Percentiles rank a stretch among this genome's conserved stretches.
Conservation (phyloP, 2,888 invertebrate species). For the Cartodere bifasciata region DNA sequence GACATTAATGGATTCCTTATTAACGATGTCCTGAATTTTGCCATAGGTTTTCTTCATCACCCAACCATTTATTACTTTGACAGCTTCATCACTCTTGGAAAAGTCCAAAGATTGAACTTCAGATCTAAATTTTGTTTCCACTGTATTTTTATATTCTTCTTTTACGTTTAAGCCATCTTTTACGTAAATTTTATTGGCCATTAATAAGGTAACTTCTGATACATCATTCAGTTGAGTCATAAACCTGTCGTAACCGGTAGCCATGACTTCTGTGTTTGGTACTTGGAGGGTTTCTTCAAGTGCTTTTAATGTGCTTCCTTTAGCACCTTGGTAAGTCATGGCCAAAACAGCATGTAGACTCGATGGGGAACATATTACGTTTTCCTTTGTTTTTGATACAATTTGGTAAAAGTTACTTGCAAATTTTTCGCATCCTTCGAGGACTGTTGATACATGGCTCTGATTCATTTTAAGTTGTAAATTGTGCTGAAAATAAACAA, state of each 20-base stretch:
- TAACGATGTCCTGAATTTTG: slow-evolving; percentile 67
- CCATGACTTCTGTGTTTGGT: slow-evolving; percentile 19
- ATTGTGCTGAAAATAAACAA: too few relatives aligned
- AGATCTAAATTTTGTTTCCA: slow-evolving; percentile 49
- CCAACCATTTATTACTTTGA: slow-evolving; percentile 64
- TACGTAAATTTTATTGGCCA: slow-evolving; percentile 60
- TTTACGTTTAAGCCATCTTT: slow-evolving; percentile 41
- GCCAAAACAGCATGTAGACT: slow-evolving; percentile 33
- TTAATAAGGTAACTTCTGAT: slow-evolving; percentile 43
- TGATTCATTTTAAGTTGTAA: too few relatives aligned
- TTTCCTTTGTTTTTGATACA: slow-evolving; percentile 21
- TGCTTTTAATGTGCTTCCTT: slow-evolving; percentile 25
- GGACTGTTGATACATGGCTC: too few relatives aligned
- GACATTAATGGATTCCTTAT: slow-evolving; percentile 39
- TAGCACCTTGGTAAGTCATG: slow-evolving; percentile 31
- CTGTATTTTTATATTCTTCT: slow-evolving; percentile 41
- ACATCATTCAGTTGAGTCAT: slow-evolving; percentile 28
- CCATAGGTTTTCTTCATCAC: slow-evolving; percentile 65
- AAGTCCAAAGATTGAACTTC: slow-evolving; percentile 54
- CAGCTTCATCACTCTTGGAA: slow-evolving; percentile 34
- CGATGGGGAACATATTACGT: slow-evolving; percentile 34
- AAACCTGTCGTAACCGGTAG: slow-evolving; percentile 22
- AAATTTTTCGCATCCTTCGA: slow-evolving; percentile 25
- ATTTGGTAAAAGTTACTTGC: slow-evolving; percentile 25
- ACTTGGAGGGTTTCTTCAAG: slow-evolving; percentile 24